Percentiles rank a stretch among this genome's conserved stretches.
These are phyloP conservation scores for Morus bassanus DNA, from an alignment of 2,797 vertebrate genomes.

Conservation along the genomic window DNA sequence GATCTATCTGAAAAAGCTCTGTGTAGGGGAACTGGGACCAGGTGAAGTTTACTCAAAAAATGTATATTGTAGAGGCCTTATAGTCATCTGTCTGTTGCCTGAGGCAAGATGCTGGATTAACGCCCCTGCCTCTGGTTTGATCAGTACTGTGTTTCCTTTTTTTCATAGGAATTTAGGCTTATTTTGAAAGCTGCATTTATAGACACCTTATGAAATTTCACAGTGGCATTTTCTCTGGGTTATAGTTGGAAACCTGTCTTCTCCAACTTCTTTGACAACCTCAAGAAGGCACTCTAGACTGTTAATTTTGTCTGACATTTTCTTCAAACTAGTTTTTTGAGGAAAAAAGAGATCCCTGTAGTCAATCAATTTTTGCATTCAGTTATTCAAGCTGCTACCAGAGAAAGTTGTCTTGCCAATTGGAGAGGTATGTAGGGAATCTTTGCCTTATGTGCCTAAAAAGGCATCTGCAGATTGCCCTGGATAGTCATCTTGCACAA, in stretches of 20 bases:
- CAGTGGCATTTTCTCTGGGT: not conserved
- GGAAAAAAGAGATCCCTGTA: not conserved
- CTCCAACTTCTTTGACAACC: not conserved
- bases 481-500: not conserved
- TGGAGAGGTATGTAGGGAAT: not conserved
- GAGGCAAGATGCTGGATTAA: not conserved
- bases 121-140: not conserved
- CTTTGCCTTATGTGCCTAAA: not conserved
- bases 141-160: not conserved
- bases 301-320: conserved; percentile 24
- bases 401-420: not conserved
- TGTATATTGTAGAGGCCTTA: not conserved
- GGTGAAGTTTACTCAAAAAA: not conserved
- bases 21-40: not conserved
- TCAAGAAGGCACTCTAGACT: not conserved
- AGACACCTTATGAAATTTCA: not conserved
- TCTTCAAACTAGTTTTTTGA: conserved; percentile 5
- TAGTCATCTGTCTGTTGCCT: not conserved
- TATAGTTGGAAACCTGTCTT: not conserved
- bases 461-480: not conserved
- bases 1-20: not conserved
- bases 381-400: conserved; percentile 26
- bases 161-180: not conserved
- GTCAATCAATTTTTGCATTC: not conserved
- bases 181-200: not conserved